Evolutionary conservation across 1,140 invertebrate species (phyloP).

Genomic region (Bombus breviceps): DNA sequence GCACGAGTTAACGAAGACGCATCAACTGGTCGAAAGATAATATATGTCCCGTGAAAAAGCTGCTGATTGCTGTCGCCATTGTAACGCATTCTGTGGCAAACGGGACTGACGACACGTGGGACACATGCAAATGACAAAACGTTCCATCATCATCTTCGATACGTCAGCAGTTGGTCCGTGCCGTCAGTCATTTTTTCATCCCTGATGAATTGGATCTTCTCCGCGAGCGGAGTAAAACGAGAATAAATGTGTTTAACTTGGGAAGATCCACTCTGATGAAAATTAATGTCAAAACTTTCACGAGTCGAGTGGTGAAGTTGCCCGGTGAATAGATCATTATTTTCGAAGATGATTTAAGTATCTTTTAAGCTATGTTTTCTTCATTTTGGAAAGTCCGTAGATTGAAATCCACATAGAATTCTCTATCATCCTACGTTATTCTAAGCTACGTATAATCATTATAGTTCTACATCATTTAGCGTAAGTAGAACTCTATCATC

Average conservation of each 20-base stretch:
- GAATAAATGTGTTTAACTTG: neutral
- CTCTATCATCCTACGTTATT: too few relatives aligned
- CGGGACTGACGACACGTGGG: constrained; percentile 11
- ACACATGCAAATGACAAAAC: constrained; percentile 31
- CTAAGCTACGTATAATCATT: too few relatives aligned
- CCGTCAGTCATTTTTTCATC: neutral
- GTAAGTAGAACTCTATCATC: too few relatives aligned
- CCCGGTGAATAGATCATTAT: neutral
- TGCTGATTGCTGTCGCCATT: constrained; percentile 35
- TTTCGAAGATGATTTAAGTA: too few relatives aligned
- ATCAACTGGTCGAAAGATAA: constrained; percentile 44
- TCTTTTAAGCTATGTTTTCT: too few relatives aligned
- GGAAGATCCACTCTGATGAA: neutral
- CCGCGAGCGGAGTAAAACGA: neutral
- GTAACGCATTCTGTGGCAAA: constrained; percentile 15
- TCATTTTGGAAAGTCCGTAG: too few relatives aligned
- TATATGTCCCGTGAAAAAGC: constrained; percentile 50
- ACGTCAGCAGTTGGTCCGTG: constrained; percentile 1
- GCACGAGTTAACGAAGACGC: constrained; percentile 46
- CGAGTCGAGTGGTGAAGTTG: neutral
- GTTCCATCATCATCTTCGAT: constrained; percentile 32
- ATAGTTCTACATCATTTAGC: too few relatives aligned
- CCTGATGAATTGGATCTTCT: neutral
- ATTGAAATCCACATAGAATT: too few relatives aligned
- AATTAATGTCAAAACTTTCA: neutral